These are phyloP conservation scores for Tryphoninae sp. DNA, from an alignment of 2,888 invertebrate species.

Conservation along the genomic window DNA sequence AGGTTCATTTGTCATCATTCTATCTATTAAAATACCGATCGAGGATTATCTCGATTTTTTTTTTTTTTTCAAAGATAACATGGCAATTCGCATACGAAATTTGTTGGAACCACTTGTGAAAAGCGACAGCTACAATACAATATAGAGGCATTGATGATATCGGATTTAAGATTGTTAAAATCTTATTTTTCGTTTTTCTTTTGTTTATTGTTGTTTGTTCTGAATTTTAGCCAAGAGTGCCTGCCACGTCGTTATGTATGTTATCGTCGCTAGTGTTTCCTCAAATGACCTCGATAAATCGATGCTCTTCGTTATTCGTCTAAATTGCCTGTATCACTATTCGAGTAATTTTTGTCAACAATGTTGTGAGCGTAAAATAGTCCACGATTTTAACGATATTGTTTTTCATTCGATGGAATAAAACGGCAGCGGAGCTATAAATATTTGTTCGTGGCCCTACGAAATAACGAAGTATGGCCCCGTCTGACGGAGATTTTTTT, in stretches of 20 bases:
- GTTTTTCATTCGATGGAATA: conserved; percentile 58
- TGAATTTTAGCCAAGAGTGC: conserved; percentile 14
- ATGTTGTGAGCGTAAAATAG: conserved; percentile 59
- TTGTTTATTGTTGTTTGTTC: not conserved
- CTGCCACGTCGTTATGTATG: conserved; percentile 18
- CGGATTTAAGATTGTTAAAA: conserved; percentile 44
- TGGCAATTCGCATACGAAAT: conserved; percentile 34
- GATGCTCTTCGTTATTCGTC: conserved; percentile 42
- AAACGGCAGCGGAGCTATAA: conserved; percentile 61
- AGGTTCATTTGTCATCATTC: conserved; percentile 37
- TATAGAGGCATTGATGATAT: conserved; percentile 30
- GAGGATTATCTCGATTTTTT: conserved; percentile 34
- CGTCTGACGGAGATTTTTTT: conserved; percentile 43
- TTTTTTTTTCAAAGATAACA: conserved; percentile 14
- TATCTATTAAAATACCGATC: conserved; percentile 55
- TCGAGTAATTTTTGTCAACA: conserved; percentile 42
- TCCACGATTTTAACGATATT: conserved; percentile 56
- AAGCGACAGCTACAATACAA: conserved; percentile 41
- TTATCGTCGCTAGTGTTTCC: conserved; percentile 15
- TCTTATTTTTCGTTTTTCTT: conserved; percentile 9
- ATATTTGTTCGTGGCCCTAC: conserved; percentile 49
- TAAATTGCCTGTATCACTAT: conserved; percentile 54
- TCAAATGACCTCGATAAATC: conserved; percentile 34
- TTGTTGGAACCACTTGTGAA: conserved; percentile 1
- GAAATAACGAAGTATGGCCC: conserved; percentile 50